Conservation (phyloP, 2,797 vertebrate genomes). For the Cyclopterus lumpus region DNA sequence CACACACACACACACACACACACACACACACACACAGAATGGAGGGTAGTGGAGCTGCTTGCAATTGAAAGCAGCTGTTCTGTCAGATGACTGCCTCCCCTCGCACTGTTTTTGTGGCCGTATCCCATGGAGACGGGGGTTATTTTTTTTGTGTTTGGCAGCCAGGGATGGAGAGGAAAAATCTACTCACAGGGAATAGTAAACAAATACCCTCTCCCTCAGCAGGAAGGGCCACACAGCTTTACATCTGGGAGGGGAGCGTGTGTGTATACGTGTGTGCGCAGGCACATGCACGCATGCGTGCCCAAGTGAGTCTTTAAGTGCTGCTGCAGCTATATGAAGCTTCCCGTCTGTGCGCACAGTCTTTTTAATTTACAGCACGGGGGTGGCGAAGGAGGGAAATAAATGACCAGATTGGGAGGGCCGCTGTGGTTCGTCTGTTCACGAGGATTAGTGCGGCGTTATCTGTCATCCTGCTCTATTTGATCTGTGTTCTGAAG, state of each 20-base stretch:
- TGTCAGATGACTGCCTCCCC: conserved; percentile 78
- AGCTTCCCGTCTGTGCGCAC: conserved; percentile 28
- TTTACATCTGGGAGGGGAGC: conserved; percentile 60
- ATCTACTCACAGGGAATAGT: conserved; percentile 81
- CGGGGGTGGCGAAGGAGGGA: conserved; percentile 15
- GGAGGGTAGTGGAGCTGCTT: conserved; percentile 63
- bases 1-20: conserved; percentile 22
- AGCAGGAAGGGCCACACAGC: conserved; percentile 73
- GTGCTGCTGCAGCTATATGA: conserved; percentile 48
- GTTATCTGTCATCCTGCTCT: conserved; percentile 69
- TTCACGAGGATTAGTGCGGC: conserved; percentile 56
- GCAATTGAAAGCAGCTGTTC: conserved; percentile 87
- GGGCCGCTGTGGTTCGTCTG: conserved; percentile 54
- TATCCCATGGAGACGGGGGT: conserved; percentile 81
- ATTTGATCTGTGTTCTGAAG: conserved; percentile 72
- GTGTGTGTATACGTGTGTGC: conserved; percentile 6
- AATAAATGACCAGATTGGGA: conserved; percentile 59
- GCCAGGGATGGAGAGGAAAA: conserved; percentile 81
- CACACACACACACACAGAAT: conserved; percentile 32
- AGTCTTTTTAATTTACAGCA: conserved; percentile 54
- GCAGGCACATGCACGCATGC: conserved; percentile 36
- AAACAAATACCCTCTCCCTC: conserved; percentile 79
- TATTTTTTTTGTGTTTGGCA: conserved; percentile 81
- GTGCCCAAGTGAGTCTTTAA: conserved; percentile 36
- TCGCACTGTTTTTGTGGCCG: conserved; percentile 77